These are phyloP conservation scores for Coregonus ussuriensis DNA, from an alignment of 2,797 vertebrate species.

Conservation along the genomic window DNA sequence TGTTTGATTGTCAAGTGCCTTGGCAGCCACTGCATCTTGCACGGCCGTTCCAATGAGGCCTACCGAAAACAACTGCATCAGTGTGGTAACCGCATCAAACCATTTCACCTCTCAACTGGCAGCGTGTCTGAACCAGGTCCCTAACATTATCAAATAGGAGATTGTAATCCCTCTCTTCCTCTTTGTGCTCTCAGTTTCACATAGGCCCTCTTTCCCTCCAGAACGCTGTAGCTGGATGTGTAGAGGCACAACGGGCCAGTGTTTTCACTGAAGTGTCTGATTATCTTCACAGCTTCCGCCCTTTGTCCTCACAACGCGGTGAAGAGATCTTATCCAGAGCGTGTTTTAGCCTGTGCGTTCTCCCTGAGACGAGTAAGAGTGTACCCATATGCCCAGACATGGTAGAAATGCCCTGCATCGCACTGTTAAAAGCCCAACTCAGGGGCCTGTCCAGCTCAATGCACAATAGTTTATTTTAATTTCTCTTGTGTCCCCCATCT, in stretches of 20 bases:
- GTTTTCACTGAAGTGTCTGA: slow-evolving; percentile 48
- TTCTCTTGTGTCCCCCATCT: slow-evolving; percentile 10
- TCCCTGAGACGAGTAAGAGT: slow-evolving; percentile 24
- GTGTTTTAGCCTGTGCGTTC: slow-evolving; percentile 59
- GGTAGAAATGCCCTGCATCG: not conserved
- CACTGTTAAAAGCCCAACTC: not conserved
- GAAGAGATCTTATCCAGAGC: slow-evolving; percentile 58
- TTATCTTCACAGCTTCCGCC: slow-evolving; percentile 55
- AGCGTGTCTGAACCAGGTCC: not conserved
- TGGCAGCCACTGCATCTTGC: not conserved
- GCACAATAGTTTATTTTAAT: slow-evolving; percentile 20
- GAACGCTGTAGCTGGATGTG: not conserved
- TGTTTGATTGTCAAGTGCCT: not conserved
- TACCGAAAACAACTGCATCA: not conserved
- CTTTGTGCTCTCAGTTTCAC: slow-evolving; percentile 24
- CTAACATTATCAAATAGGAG: not conserved
- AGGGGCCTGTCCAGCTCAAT: slow-evolving; percentile 11
- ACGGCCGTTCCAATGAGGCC: not conserved
- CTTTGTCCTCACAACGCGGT: slow-evolving; percentile 37
- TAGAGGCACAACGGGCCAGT: slow-evolving; percentile 27
- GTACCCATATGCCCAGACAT: slow-evolving; percentile 4
- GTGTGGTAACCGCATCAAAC: not conserved
- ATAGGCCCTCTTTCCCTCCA: not conserved
- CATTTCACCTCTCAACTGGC: not conserved
- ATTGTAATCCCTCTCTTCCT: slow-evolving; percentile 50